Percentiles rank a stretch among this genome's conserved stretches.
Evolutionary conservation across 2,797 vertebrate species (phyloP).

Genomic region (Arctocebus calabarensis): DNA sequence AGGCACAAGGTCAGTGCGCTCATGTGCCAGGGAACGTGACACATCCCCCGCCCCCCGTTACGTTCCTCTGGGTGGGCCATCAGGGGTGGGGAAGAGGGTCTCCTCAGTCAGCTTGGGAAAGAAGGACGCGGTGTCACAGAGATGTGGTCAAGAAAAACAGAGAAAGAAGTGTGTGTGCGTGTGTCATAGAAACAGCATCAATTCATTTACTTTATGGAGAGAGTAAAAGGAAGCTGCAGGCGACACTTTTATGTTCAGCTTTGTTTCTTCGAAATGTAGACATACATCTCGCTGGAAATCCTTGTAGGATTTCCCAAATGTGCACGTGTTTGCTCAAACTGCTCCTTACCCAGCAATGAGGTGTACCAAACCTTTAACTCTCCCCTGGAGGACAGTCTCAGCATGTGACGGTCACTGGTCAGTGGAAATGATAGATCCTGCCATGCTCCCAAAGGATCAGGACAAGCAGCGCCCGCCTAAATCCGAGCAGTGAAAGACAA

Average conservation of each 20-base stretch:
- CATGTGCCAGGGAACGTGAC: too few species aligned
- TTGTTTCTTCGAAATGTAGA: background rate
- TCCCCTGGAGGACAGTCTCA: background rate
- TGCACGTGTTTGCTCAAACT: background rate
- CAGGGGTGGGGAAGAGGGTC: accelerated
- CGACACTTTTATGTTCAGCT: background rate
- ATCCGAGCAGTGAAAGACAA: background rate
- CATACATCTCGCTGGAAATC: background rate
- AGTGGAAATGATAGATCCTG: background rate
- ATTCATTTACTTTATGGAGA: background rate
- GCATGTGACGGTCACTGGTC: background rate
- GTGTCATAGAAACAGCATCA: background rate
- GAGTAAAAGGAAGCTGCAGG: too few species aligned
- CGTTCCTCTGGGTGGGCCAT: background rate
- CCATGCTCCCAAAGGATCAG: background rate
- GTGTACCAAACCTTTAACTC: background rate
- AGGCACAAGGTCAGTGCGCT: background rate
- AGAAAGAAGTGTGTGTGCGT: background rate
- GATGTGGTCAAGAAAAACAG: background rate
- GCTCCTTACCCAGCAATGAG: too few species aligned
- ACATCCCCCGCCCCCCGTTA: background rate
- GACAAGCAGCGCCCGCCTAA: background rate
- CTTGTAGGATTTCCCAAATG: background rate
- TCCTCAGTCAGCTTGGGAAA: background rate
- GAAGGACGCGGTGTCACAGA: background rate